A percentile compares a stretch with the other conserved stretches of the same genome.
These are phyloP conservation scores for Pseudotriccus pelzelni DNA, from an alignment of 2,797 vertebrate genomes.

Conservation along the genomic window DNA sequence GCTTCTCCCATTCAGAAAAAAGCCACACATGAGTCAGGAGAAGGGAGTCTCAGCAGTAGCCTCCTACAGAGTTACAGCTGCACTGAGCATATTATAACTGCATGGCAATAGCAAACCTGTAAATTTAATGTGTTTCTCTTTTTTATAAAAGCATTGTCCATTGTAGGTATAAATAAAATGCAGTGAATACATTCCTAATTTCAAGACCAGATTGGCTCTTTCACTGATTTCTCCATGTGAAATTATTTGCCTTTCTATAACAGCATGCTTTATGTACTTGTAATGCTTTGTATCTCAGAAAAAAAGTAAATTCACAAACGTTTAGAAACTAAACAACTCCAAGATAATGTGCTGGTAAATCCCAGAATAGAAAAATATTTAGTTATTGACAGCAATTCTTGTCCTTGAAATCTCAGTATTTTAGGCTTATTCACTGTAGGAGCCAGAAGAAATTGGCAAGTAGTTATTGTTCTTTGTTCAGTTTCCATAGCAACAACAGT, in stretches of 20 bases:
- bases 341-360: not conserved
- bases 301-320: not conserved
- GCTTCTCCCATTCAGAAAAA: not conserved
- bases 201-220: not conserved
- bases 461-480: conserved; percentile 8
- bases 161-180: not conserved
- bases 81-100: not conserved
- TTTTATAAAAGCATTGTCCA: not conserved
- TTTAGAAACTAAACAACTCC: not conserved
- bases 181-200: not conserved
- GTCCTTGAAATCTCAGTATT: conserved; percentile 28
- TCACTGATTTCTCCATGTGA: not conserved
- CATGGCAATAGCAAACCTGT: not conserved
- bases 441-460: conserved; percentile 15
- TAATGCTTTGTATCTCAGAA: not conserved
- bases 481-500: conserved; percentile 46
- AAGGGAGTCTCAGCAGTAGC: not conserved
- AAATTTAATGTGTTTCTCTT: not conserved
- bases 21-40: not conserved
- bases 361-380: conserved; percentile 22
- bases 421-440: not conserved
- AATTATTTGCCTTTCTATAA: not conserved
- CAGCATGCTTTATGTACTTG: not conserved
- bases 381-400: conserved; percentile 11
- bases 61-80: not conserved